Conservation (phyloP, 1,140 invertebrate genomes). For the Pogonus chalceus region DNA sequence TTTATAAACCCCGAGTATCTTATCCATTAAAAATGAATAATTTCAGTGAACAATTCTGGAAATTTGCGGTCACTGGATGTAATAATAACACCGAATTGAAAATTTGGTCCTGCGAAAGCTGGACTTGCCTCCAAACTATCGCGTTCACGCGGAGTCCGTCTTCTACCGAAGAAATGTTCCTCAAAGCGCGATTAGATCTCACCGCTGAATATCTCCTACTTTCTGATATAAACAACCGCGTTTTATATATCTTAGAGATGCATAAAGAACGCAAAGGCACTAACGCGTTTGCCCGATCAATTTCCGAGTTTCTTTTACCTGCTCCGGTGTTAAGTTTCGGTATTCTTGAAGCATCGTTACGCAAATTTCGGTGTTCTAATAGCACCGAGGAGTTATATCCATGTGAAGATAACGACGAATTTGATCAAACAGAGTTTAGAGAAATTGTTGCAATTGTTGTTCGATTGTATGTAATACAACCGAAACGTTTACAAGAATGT, state of each 20-base stretch:
- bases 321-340: slow-evolving; percentile 78
- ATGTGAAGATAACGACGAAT: slow-evolving; percentile 23
- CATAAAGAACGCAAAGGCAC: slow-evolving; percentile 42
- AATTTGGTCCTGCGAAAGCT: slow-evolving; percentile 88
- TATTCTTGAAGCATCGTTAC: slow-evolving; percentile 63
- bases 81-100: slow-evolving; percentile 85
- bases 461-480: slow-evolving; percentile 75
- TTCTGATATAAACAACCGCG: slow-evolving; percentile 68
- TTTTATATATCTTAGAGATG: slow-evolving; percentile 69
- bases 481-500: slow-evolving; percentile 79
- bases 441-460: slow-evolving; percentile 44
- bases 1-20: background rate
- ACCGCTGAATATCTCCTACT: slow-evolving; percentile 74
- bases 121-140: slow-evolving; percentile 85
- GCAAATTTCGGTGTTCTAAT: slow-evolving; percentile 34
- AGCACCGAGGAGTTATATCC: slow-evolving; percentile 33
- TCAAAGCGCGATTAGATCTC: slow-evolving; percentile 72
- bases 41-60: slow-evolving; percentile 79
- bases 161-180: slow-evolving; percentile 31
- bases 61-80: slow-evolving; percentile 83
- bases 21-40: background rate
- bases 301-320: slow-evolving; percentile 74
- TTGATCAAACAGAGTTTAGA: slow-evolving; percentile 31
- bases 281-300: slow-evolving; percentile 48
- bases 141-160: slow-evolving; percentile 46